A percentile compares a stretch with the other conserved stretches of the same genome.
phyloP scores from a whole-genome alignment of 2,888 invertebrate genomes.

The Chrysolina oricalcia region DNA sequence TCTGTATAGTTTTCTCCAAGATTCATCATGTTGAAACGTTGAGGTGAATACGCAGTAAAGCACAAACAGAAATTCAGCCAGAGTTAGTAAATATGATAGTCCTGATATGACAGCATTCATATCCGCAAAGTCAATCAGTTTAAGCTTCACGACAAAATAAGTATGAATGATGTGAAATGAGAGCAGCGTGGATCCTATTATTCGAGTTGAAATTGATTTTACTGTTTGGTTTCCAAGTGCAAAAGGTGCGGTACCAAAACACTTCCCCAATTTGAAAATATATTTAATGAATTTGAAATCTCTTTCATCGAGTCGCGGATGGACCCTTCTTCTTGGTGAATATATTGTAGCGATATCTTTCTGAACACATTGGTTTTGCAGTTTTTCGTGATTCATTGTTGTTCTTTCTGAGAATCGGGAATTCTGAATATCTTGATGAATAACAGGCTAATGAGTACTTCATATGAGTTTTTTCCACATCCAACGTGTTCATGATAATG shows the following conservation, averaged over 20 bases:
- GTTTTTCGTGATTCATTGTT: background rate
- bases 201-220: background rate
- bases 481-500: background rate
- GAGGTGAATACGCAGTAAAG: background rate
- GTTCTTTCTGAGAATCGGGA: background rate
- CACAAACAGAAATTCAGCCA: slow-evolving; percentile 12
- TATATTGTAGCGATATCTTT: background rate
- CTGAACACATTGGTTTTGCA: background rate
- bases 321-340: background rate
- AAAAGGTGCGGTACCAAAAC: slow-evolving; percentile 10
- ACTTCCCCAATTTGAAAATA: slow-evolving; percentile 9
- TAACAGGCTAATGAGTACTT: background rate
- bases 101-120: background rate
- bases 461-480: background rate
- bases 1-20: slow-evolving; percentile 8
- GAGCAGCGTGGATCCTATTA: background rate
- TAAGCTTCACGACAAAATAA: background rate
- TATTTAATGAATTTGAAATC: slow-evolving; percentile 12
- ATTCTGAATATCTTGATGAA: background rate
- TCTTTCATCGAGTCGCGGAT: background rate
- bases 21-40: background rate
- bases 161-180: background rate
- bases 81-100: background rate
- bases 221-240: background rate
- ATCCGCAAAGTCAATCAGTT: background rate